These are phyloP conservation scores for Cephus sareptanus DNA, from an alignment of 2,888 invertebrate species.

Conservation along the genomic window DNA sequence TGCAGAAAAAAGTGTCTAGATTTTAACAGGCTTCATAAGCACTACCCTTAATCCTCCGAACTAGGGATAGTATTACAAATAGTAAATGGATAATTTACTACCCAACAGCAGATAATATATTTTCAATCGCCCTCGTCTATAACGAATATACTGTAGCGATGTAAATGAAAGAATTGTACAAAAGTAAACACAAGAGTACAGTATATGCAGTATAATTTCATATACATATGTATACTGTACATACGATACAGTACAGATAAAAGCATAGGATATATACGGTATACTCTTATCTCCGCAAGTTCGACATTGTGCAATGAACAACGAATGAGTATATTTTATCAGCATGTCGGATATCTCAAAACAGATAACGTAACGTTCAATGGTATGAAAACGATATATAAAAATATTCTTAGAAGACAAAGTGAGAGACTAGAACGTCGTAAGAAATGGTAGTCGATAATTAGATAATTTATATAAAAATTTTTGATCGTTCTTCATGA, in stretches of 20 bases:
- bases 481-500: not conserved
- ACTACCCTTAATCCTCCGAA: not conserved
- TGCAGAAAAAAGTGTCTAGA: not conserved
- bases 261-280: too few species aligned
- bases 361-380: not conserved
- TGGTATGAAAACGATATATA: not conserved
- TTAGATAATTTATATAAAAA: not conserved
- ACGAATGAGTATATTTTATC: not conserved
- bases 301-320: not conserved
- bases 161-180: not conserved
- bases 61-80: not conserved
- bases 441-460: not conserved
- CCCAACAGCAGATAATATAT: not conserved
- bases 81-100: not conserved
- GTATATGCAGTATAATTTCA: too few species aligned
- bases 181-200: not conserved
- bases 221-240: too few species aligned
- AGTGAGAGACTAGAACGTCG: not conserved
- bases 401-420: not conserved
- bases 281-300: not conserved
- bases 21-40: not conserved
- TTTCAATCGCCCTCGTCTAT: not conserved
- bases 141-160: not conserved
- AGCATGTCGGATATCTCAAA: not conserved
- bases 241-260: too few species aligned